A percentile compares a stretch with the other conserved stretches of the same genome.
These are phyloP conservation scores for Seladonia tumulorum DNA, from an alignment of 2,888 invertebrate species.

Conservation along the genomic window DNA sequence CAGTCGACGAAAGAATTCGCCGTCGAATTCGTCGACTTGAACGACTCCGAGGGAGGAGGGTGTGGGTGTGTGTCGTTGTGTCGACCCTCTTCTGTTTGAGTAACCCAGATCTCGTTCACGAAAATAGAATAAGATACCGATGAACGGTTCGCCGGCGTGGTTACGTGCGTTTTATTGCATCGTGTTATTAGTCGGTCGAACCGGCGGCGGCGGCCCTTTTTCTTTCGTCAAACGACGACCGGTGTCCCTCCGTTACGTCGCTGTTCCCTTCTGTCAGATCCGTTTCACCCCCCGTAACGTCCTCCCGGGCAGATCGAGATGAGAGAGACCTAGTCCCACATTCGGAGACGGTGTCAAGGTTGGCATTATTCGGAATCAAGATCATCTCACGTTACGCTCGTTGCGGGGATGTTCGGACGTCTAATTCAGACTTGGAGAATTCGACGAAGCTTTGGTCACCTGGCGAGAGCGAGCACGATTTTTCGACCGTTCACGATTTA, in stretches of 20 bases:
- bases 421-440: conserved; percentile 5
- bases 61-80: conserved; percentile 58
- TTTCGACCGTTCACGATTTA: neutral
- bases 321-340: conserved; percentile 51
- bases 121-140: conserved; percentile 79
- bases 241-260: neutral
- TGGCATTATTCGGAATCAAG: conserved; percentile 55
- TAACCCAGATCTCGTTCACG: conserved; percentile 80
- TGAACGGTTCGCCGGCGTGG: conserved; percentile 60
- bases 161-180: conserved; percentile 67
- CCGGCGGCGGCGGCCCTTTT: neutral
- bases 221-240: neutral
- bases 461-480: neutral
- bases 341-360: conserved; percentile 64
- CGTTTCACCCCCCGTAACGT: neutral
- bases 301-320: neutral
- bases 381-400: conserved; percentile 28
- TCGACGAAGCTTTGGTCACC: conserved; percentile 1
- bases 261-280: neutral
- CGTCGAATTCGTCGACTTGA: conserved; percentile 20
- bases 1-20: conserved; percentile 13
- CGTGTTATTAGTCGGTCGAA: conserved; percentile 61
- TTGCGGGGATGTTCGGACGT: neutral
- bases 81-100: conserved; percentile 72
- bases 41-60: neutral